Conservation (phyloP, 2,888 invertebrate genomes). For the Watsonalla binaria region DNA sequence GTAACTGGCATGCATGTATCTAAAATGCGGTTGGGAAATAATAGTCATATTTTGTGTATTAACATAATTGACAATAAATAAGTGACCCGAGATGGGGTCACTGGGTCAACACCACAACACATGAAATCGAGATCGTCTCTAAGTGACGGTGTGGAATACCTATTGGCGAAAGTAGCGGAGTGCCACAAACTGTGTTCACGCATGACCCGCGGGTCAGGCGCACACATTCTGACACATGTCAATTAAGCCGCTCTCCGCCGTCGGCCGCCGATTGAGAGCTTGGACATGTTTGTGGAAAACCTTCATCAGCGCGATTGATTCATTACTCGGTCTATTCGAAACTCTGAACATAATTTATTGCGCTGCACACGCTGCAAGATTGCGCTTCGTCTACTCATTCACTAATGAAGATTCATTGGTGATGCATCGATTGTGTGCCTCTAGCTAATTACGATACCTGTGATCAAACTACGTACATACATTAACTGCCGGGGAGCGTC, state of each 20-base stretch:
- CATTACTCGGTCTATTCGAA: constrained; percentile 57
- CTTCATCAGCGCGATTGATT: constrained; percentile 66
- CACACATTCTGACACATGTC: constrained; percentile 76
- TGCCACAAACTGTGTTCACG: constrained; percentile 67
- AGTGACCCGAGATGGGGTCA: constrained; percentile 33
- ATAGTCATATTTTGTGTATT: constrained; percentile 12
- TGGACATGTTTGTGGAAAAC: constrained; percentile 74
- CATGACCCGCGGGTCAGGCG: constrained; percentile 70
- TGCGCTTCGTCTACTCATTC: constrained; percentile 33
- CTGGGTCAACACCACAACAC: constrained; percentile 36
- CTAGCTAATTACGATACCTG: not conserved
- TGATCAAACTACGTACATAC: not conserved
- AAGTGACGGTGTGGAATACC: constrained; percentile 26
- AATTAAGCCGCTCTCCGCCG: constrained; percentile 70
- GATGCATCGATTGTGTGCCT: not conserved
- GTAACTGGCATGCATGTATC: not conserved
- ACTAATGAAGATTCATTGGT: constrained; percentile 45
- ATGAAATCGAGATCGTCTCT: constrained; percentile 45
- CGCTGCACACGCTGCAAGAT: constrained; percentile 30
- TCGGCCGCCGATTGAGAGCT: constrained; percentile 69
- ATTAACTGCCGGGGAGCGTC: not conserved
- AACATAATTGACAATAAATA: constrained; percentile 33
- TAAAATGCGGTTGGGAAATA: not conserved
- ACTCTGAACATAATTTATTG: constrained; percentile 44
- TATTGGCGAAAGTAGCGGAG: constrained; percentile 68